Conservation (phyloP, 2,888 invertebrate genomes). For the Dioctria rufipes region DNA sequence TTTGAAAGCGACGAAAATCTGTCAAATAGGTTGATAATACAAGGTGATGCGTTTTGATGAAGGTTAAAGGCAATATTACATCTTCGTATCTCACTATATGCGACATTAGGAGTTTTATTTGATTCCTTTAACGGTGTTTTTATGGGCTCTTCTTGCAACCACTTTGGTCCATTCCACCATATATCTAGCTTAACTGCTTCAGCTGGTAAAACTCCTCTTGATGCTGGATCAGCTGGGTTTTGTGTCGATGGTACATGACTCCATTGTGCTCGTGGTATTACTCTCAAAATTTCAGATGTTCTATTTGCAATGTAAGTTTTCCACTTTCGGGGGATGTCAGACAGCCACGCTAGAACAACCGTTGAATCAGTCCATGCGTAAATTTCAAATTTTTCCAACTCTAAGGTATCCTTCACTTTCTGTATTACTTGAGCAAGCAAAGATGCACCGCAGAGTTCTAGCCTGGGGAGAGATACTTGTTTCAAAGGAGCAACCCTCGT, state of each 20-base stretch:
- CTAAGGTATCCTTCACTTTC: background rate
- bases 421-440: too few species aligned
- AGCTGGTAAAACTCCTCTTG: constrained; percentile 57
- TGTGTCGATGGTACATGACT: too few species aligned
- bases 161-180: constrained; percentile 61
- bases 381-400: background rate
- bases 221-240: constrained; percentile 49
- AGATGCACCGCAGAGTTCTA: background rate
- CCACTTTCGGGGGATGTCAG: constrained; percentile 33
- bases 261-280: too few species aligned
- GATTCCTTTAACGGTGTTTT: background rate
- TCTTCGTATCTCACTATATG: too few species aligned
- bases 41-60: too few species aligned
- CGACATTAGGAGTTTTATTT: too few species aligned
- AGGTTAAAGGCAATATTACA: too few species aligned
- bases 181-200: constrained; percentile 46
- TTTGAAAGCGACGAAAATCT: too few species aligned
- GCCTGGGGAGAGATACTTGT: constrained; percentile 13
- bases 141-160: constrained; percentile 15
- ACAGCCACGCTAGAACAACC: constrained; percentile 57
- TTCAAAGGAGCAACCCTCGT: background rate
- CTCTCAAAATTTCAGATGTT: too few species aligned
- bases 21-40: too few species aligned
- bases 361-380: constrained; percentile 34
- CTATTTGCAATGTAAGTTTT: too few species aligned